phyloP scores from a whole-genome alignment of 2,113 vertebrate species.

The Propithecus coquereli region DNA sequence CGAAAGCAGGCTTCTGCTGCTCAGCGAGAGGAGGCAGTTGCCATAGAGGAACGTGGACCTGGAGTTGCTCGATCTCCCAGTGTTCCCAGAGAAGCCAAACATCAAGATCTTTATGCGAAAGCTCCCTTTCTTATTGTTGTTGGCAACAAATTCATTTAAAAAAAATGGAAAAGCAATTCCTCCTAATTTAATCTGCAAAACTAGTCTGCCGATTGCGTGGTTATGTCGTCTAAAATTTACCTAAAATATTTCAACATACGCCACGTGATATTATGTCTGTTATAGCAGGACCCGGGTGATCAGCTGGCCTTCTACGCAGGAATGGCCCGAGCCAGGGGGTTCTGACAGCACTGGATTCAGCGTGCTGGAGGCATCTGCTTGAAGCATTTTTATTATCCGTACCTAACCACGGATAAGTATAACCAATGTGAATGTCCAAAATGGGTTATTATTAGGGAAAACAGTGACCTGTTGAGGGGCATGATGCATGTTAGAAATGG shows the following conservation, averaged over 20 bases:
- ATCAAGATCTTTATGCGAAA: background rate
- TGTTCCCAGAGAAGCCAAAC: constrained; percentile 18
- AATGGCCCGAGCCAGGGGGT: background rate
- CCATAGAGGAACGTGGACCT: background rate
- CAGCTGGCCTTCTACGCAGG: background rate
- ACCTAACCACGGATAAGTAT: background rate
- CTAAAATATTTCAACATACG: background rate
- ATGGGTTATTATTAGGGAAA: background rate
- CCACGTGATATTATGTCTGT: background rate
- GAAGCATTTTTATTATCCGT: background rate
- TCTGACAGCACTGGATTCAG: background rate
- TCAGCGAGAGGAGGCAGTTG: background rate
- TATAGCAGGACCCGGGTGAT: background rate
- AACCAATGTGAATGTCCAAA: background rate
- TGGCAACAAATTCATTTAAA: background rate
- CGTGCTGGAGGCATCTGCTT: background rate
- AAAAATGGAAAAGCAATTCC: background rate
- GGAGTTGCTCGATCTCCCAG: background rate
- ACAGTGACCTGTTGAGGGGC: background rate
- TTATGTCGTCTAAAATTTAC: background rate
- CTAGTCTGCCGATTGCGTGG: background rate
- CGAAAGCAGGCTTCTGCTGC: too few relatives aligned
- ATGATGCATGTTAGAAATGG: background rate
- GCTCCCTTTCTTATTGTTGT: background rate
- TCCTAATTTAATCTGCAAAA: background rate